Conservation (phyloP, 2,888 invertebrate species). For the Rotaria sp. region DNA sequence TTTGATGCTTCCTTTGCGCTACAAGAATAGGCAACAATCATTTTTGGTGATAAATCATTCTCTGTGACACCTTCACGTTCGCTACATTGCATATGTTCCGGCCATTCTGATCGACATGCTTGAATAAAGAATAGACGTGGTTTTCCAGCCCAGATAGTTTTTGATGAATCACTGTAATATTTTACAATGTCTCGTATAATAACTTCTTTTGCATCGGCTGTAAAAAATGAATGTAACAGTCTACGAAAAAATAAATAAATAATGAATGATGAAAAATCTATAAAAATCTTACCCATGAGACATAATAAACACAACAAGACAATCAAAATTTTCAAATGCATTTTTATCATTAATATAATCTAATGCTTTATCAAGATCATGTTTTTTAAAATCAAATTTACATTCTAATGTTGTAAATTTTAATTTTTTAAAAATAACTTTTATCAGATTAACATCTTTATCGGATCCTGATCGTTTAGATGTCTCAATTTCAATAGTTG, state of each 20-base stretch:
- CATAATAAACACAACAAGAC: constrained; percentile 11
- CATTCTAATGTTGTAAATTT: neutral
- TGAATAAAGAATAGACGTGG: constrained; percentile 19
- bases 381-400: neutral
- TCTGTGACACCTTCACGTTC: neutral
- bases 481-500: neutral
- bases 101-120: neutral
- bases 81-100: neutral
- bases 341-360: neutral
- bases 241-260: neutral
- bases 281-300: neutral
- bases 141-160: neutral
- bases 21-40: constrained; percentile 12
- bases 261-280: no score
- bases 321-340: neutral
- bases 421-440: neutral
- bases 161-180: neutral
- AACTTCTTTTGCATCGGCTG: neutral
- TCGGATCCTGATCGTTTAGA: neutral
- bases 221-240: neutral
- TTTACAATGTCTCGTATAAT: neutral
- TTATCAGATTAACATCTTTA: neutral
- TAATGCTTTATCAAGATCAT: neutral
- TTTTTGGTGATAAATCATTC: neutral
- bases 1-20: neutral